phyloP scores from a whole-genome alignment of 1,140 invertebrate species.

The Platorchestia sp. region DNA sequence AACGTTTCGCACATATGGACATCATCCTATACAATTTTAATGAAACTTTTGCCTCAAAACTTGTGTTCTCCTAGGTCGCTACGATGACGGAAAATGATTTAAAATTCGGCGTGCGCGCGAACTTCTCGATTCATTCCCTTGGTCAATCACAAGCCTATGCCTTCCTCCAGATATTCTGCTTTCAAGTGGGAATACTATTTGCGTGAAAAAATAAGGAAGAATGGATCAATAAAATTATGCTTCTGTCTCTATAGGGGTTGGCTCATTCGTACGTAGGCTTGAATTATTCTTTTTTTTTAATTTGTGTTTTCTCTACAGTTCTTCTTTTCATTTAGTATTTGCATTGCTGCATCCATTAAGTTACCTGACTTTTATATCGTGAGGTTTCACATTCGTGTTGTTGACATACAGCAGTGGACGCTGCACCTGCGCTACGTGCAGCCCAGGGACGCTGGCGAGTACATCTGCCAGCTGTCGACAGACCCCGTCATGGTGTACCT shows the following conservation, averaged over 20 bases:
- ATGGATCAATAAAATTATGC: too few species aligned
- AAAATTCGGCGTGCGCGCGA: too few species aligned
- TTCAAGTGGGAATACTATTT: too few species aligned
- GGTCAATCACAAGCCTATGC: too few species aligned
- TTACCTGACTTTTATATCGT: neutral
- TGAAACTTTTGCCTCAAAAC: neutral
- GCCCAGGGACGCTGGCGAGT: conserved; percentile 69
- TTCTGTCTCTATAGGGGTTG: too few species aligned
- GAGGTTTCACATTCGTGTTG: neutral
- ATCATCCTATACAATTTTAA: neutral
- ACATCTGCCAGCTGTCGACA: conserved; percentile 71
- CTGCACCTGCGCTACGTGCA: conserved; percentile 70
- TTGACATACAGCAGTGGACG: conserved; percentile 68
- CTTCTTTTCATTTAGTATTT: neutral
- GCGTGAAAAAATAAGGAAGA: too few species aligned
- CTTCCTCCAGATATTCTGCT: too few species aligned
- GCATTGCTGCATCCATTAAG: neutral
- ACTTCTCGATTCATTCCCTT: too few species aligned
- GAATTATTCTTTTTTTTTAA: neutral
- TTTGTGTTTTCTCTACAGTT: neutral
- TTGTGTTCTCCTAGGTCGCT: too few species aligned
- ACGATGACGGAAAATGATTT: too few species aligned
- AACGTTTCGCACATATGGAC: too few species aligned
- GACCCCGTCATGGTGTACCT: conserved; percentile 67
- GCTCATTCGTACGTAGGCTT: too few species aligned